Percentiles rank a stretch among this genome's conserved stretches.
Conservation (phyloP, 2,113 vertebrate species). For the Sapajus apella region DNA sequence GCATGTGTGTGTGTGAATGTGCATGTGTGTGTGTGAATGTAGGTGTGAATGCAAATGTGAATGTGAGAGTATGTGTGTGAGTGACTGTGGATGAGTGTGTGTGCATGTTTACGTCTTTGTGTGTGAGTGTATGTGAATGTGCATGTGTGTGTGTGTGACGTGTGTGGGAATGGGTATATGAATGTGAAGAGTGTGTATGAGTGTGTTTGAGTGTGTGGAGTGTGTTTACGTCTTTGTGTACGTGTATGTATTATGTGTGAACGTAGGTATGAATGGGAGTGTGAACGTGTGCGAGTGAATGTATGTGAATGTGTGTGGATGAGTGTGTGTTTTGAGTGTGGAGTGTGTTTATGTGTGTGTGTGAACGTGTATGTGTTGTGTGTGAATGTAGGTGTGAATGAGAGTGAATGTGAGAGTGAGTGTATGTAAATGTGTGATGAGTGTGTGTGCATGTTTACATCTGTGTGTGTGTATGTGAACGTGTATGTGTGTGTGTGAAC, state of each 20-base stretch:
- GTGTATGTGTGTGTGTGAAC: neutral
- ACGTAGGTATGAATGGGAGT: neutral
- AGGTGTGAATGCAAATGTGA: accelerated
- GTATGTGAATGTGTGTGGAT: accelerated
- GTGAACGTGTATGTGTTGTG: neutral
- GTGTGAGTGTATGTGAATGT: neutral
- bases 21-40: neutral
- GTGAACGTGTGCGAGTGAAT: too few relatives aligned
- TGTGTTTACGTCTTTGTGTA: too few relatives aligned
- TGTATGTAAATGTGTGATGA: too few relatives aligned
- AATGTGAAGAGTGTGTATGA: too few relatives aligned
- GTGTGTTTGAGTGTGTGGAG: too few relatives aligned
- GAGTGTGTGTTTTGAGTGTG: too few relatives aligned
- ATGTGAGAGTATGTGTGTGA: too few relatives aligned
- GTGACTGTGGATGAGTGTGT: too few relatives aligned
- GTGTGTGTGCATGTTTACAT: neutral
- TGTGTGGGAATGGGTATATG: neutral
- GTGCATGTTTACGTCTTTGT: neutral
- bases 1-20: neutral
- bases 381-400: too few relatives aligned
- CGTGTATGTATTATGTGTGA: accelerated
- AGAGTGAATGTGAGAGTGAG: neutral
- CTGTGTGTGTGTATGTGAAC: neutral
- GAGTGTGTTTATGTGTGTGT: neutral
- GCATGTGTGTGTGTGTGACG: neutral